Evolutionary conservation across 2,113 vertebrate genomes (phyloP), one percentile per base, ranked within the genome.

Genomic region (Chaetodon auriga): DNA sequence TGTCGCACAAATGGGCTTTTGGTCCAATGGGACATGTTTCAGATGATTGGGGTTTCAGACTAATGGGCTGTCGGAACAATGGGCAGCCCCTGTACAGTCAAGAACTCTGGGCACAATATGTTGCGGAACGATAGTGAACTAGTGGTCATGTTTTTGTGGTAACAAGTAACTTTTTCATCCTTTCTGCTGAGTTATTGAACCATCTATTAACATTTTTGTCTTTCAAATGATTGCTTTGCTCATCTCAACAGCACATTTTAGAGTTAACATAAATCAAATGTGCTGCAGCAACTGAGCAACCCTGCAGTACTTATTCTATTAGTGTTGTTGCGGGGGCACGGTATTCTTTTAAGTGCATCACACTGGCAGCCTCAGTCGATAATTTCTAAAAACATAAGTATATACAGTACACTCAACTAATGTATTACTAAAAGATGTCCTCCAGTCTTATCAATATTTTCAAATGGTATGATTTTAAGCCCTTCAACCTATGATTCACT

Each of bases 311-410:
- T 45, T 43, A 43, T 9, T 45, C 38, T 45, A 45, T 14, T 45
- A 63, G n/a, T 63, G 49, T 45, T 80, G 16, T 41, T 75, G 10
- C 10, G 1, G 25, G 51, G 15, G 36, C 23, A 43, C 48, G 69
- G 54, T 36, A 48, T 57, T 61, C 64, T 62, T 8, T 35, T 64
- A 57, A 73, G 49, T 74, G 23, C n/a, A 66, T 25, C 30, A 41
- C 23, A 48, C 46, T 54, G 14, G 23, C 48, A 51, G 30, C 51
- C 10, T 36, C 5, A 41, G 54, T 72, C 35, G 60, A 46, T 73
- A 11, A 38, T 57, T 69, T 66, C 4, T 54, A 70, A 63, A 55
- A 55, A 15, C 36, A 7, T 21, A 53, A 79, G 23, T 12, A 70
- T 30, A 66, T 45, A 45, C 57, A 7, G 57, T 35, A 18, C 36